phyloP scores from a whole-genome alignment of 2,888 invertebrate species.

The Zootermopsis nevadensis region DNA sequence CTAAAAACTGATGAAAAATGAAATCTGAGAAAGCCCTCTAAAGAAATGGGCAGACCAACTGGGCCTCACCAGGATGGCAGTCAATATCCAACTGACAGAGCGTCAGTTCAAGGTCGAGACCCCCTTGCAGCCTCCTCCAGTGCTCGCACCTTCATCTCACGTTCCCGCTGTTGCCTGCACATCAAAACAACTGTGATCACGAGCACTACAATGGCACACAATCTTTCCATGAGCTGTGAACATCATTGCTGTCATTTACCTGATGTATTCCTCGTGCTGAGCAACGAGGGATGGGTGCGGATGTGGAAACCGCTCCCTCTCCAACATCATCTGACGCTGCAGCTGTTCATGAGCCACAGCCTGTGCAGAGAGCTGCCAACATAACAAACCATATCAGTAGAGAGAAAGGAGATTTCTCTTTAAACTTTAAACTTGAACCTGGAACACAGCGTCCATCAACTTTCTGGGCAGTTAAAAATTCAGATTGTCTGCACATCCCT shows the following conservation, averaged over 20 bases:
- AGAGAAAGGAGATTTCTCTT: no score
- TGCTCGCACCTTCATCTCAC: slow-evolving; percentile 86
- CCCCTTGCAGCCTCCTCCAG: slow-evolving; percentile 87
- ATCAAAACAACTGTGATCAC: background rate
- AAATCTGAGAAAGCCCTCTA: no score
- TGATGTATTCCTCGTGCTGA: slow-evolving; percentile 75
- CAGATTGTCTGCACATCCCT: no score
- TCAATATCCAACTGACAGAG: slow-evolving; percentile 6
- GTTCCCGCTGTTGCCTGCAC: slow-evolving; percentile 82
- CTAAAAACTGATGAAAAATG: no score
- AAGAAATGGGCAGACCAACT: no score
- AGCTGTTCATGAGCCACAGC: slow-evolving; percentile 88
- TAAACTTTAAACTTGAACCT: no score
- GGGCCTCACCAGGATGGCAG: slow-evolving; percentile 3
- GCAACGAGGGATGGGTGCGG: slow-evolving; percentile 73
- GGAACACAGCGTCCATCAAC: no score
- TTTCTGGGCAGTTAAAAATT: no score
- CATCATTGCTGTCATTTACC: slow-evolving; percentile 62
- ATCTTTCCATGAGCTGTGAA: background rate
- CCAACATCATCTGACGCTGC: slow-evolving; percentile 85
- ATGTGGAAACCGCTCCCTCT: slow-evolving; percentile 78
- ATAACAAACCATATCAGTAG: slow-evolving; percentile 48
- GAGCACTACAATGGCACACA: background rate
- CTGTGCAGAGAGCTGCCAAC: slow-evolving; percentile 65
- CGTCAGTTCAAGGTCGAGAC: slow-evolving; percentile 65